Evolutionary conservation across 1,140 invertebrate species (phyloP), one percentile per base, ranked within the genome.

Genomic region (Cotesia chilonis): DNA sequence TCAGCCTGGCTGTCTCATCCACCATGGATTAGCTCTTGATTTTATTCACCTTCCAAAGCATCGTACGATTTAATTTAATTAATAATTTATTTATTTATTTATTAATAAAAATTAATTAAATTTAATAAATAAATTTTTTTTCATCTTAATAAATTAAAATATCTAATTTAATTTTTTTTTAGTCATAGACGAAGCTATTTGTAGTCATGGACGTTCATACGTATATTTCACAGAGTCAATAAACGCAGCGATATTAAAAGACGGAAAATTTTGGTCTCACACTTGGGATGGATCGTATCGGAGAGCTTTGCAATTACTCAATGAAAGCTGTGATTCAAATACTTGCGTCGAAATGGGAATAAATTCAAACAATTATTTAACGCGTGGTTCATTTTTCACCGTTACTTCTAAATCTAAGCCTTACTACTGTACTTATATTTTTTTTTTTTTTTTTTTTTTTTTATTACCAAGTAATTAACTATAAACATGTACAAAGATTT

Each of bases 141-240:
- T 60, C 2, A 57, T 57, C 6, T 10, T 20, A 35, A n/a, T 57
- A 6, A 12, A 4, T 57, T 57, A 57, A 57, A n/a, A 6, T 17
- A 57, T 57, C 7, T 28, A 28, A 14, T 20, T 20, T 1, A 6
- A 68, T 72, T 71, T 54, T 60, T 35, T 85, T 77, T 55, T 70
- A 90, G 89, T 68, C 36, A 77, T 90, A 3, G 77, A 85, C 35
- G 82, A 87, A 79, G 87, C 88, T 0, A 88, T 90, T 67, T 91
- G 90, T 77, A 90, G 88, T 70, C 89, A 91, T 73, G 89, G 89
- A 4, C 84, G 88, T 2, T 87, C 89, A 0, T 89, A 91, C 57
- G 6, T 88, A 4, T 86, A 90, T n/a, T 87, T 90, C 63, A 90
- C 86, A 0, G 89, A 90, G 73, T 89, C 89, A 2, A 77, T 90